Evolutionary conservation across 2,797 vertebrate species (phyloP), one percentile per base, ranked within the genome.

Genomic region (Zenarchopterus dispar): DNA sequence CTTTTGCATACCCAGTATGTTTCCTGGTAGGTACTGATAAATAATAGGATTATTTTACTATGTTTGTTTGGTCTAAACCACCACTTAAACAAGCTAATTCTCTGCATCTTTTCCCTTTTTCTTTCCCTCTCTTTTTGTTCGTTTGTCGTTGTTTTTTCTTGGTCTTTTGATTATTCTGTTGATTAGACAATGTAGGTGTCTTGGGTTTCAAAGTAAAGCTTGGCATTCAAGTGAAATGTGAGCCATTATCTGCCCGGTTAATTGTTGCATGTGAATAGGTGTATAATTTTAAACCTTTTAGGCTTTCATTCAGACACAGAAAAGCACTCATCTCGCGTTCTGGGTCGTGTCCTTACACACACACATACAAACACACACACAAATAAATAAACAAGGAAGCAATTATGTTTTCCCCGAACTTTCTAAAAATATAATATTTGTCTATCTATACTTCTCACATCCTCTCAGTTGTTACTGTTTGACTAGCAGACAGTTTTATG

Each of bases 191-290:
- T 6, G 24, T 36, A 53, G 36, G 17, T 65, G 46, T 66, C 23
- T 80, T 77, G 24, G 54, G 70, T 85, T 85, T 69, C 77, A 73
- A 48, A 72, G n/a, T 56, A 61, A 80, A 82, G 36, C 61, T 60
- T 19, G 11, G 28, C 18, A 67, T 72, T 78, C 36, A 69, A 41
- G 33, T 50, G 75, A 78, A 85, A 87, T 41, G 0, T 46, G 78
- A 83, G 22, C 58, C 49, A 7, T 11, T 24, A 66, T 67, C 17
- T 45, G 13, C 18, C 36, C 24, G 18, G 18, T 50, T 59, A 62
- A 48, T 65, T 62, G 49, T 50, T 69, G n/a, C 39, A 36, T 65
- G 46, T 77, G 59, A 86, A 82, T 54, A 63, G 61, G 19, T 5
- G 21, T 43, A 65, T 63, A 39, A 57, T 54, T 44, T 58, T 45